Percentiles rank a stretch among this genome's conserved stretches.
Evolutionary conservation across 2,888 invertebrate species (phyloP).

Genomic region (Drosophila sordidula): DNA sequence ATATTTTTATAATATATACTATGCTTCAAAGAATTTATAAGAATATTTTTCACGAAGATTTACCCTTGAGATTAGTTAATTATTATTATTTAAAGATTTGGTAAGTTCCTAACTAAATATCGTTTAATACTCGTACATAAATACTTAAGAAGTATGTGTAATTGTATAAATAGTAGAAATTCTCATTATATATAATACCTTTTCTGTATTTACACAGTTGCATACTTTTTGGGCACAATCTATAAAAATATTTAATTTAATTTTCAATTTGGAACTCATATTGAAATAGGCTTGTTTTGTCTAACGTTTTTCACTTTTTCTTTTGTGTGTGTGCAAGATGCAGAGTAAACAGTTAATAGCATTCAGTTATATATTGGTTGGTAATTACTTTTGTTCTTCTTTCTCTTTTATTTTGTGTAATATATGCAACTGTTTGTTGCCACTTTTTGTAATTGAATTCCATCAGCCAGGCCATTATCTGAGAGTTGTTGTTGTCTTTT

Average conservation of each 20-base stretch:
- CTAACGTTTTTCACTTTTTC: not conserved
- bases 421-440: constrained; percentile 11
- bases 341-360: not conserved
- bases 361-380: not conserved
- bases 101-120: constrained; percentile 75
- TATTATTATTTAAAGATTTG: constrained; percentile 47
- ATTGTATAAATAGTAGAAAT: constrained; percentile 69
- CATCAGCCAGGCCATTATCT: constrained; percentile 50
- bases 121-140: constrained; percentile 44
- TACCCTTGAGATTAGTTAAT: constrained; percentile 54
- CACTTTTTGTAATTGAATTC: constrained; percentile 61
- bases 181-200: constrained; percentile 40
- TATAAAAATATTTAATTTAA: constrained; percentile 2
- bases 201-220: constrained; percentile 28
- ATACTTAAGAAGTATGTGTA: constrained; percentile 31
- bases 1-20: constrained; percentile 45
- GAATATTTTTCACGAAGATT: constrained; percentile 59
- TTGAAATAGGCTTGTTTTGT: not conserved
- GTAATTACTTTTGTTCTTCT: constrained; percentile 1
- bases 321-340: too few species aligned
- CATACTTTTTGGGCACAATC: constrained; percentile 18
- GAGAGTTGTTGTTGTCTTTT: constrained; percentile 36
- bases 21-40: constrained; percentile 60
- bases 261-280: constrained; percentile 3
- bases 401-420: constrained; percentile 1